Evolutionary conservation across 1,140 invertebrate species (phyloP).

Genomic region (Chrysoperla carnea): DNA sequence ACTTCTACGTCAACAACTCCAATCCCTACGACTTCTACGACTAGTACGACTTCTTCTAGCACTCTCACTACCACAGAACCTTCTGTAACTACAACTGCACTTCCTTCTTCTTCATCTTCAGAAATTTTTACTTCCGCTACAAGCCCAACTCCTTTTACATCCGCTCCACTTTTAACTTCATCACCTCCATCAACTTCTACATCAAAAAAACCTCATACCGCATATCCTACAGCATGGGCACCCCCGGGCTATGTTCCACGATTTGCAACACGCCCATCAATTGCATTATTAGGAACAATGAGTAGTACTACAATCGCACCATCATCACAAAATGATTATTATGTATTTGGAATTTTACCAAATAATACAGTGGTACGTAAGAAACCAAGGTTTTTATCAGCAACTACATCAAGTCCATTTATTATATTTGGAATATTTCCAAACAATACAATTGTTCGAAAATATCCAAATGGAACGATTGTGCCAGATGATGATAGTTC

Average conservation of each 20-base stretch:
- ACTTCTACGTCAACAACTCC: background rate
- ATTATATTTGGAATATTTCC: constrained; percentile 52
- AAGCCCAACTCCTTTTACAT: background rate
- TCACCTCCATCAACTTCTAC: constrained; percentile 4
- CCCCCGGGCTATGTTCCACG: background rate
- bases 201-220: constrained; percentile 2
- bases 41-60: background rate
- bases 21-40: background rate
- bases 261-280: constrained; percentile 12
- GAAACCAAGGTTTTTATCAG: constrained; percentile 33
- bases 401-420: constrained; percentile 45
- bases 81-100: background rate
- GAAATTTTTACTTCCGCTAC: background rate
- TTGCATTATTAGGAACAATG: constrained; percentile 20
- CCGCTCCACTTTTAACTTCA: constrained; percentile 3
- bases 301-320: constrained; percentile 18
- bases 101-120: background rate
- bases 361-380: constrained; percentile 58
- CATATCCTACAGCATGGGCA: background rate
- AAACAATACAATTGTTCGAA: constrained; percentile 51
- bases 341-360: constrained; percentile 49
- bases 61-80: background rate
- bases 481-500: constrained; percentile 34
- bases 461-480: constrained; percentile 53
- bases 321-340: constrained; percentile 41